Evolutionary conservation across 92 coral and sea anemone species (phyloP), one percentile per base, ranked within the genome.

Genomic region (Zoanthus solanderi): DNA sequence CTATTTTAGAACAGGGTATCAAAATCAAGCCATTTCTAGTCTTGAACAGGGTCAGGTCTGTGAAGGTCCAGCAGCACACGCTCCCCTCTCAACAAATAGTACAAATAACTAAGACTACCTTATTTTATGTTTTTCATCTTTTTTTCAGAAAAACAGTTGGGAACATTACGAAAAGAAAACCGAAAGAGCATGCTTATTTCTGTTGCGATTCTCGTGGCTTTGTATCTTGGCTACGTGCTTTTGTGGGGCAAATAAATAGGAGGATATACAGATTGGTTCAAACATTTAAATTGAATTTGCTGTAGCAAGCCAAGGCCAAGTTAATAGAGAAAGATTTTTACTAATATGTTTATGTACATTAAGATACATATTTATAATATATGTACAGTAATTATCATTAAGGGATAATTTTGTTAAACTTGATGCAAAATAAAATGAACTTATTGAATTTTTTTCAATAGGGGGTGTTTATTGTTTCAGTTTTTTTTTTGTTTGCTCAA

Each of bases 121-220:
- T 0, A 9, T 63, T 17, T 2, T 4, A 5, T 63, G 23, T 63
- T n/a, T 63, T 18, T 23, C 23, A 23, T 23, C 23, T 63, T 18
- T 60, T 16, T 79, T 79, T 50, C 78, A 87, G 90, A 79, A 79
- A 79, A 72, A 54, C 78, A 79, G 10, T 76, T 87, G 53, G 78
- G 66, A 56, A 69, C 67, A 11, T 75, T 87, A 52, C 90, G 74
- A 29, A 78, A 81, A 46, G 90, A 87, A 53, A 87, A 87, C 78
- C 83, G 90, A 60, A 87, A 87, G 47, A 87, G 48, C 90, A 87
- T 87, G 90, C 68, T 87, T 14, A 23, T 87, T 13, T 87, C 90
- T 50, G 73, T 87, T 13, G 90, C 86, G 0, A 79, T 87, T 67
- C 77, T 87, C 5, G 90, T 73, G 3, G 68, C 78, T 67, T 15